A percentile compares a stretch with the other conserved stretches of the same genome.
Evolutionary conservation across 2,888 invertebrate genomes (phyloP).

Genomic region (Drosophila rubida): DNA sequence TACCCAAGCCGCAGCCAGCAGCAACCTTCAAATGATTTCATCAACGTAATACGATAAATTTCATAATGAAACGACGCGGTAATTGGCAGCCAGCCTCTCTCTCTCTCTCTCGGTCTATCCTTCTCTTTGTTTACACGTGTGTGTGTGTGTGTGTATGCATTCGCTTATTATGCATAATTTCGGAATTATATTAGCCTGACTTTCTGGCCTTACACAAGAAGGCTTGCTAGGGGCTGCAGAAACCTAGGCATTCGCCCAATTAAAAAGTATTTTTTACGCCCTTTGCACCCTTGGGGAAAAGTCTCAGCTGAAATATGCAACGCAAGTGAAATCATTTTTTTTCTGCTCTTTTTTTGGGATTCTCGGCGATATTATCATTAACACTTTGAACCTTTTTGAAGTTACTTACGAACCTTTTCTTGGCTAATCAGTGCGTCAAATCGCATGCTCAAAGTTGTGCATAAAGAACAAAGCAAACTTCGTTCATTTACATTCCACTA

Average conservation of each 20-base stretch:
- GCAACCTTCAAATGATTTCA: constrained; percentile 75
- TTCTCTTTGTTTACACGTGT: neutral
- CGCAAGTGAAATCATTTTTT: constrained; percentile 3
- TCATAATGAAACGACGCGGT: constrained; percentile 78
- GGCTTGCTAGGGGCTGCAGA: constrained; percentile 4
- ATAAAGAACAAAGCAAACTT: neutral
- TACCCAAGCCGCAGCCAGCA: constrained; percentile 40
- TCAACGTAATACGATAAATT: constrained; percentile 81
- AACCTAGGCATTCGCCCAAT: constrained; percentile 29
- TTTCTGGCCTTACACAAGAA: constrained; percentile 35
- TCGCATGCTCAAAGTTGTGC: neutral
- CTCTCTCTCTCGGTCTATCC: neutral
- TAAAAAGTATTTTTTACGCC: constrained; percentile 31
- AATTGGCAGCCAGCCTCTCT: constrained; percentile 55
- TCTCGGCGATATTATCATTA: constrained; percentile 11
- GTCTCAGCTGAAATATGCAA: neutral
- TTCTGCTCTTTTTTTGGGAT: neutral
- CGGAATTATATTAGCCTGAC: constrained; percentile 46
- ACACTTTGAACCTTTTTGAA: constrained; percentile 14
- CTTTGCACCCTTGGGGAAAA: constrained; percentile 6
- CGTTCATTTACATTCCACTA: neutral
- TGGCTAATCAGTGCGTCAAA: neutral
- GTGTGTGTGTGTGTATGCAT: constrained; percentile 8
- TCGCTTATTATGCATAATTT: constrained; percentile 55
- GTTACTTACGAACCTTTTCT: neutral